Percentiles rank a stretch among this genome's conserved stretches.
Evolutionary conservation across 2,797 vertebrate species (phyloP).

Genomic region (Chelon auratus): DNA sequence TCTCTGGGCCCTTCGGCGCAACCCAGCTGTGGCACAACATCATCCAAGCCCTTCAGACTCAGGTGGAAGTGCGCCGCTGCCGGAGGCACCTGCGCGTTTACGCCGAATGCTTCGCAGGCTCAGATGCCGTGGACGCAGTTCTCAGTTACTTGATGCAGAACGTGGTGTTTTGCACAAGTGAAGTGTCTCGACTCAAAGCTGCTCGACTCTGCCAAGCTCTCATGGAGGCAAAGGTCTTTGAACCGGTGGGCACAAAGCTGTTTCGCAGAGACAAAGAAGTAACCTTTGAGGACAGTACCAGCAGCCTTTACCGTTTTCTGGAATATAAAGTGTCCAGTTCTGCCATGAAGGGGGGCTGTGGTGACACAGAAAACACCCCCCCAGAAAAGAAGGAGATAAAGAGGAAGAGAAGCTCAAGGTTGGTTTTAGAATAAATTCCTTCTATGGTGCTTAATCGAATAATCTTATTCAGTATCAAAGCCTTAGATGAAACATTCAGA

Average conservation of each 20-base stretch:
- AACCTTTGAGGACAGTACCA: slow-evolving; percentile 87
- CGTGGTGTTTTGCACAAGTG: slow-evolving; percentile 85
- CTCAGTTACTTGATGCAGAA: slow-evolving; percentile 92
- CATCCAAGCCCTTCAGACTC: slow-evolving; percentile 85
- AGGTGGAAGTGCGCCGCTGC: slow-evolving; percentile 87
- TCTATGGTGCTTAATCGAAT: background rate
- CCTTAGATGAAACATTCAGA: background rate
- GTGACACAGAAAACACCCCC: slow-evolving; percentile 68
- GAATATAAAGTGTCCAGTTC: slow-evolving; percentile 67
- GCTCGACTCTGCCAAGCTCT: slow-evolving; percentile 89
- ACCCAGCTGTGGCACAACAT: slow-evolving; percentile 90
- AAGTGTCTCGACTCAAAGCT: slow-evolving; percentile 88
- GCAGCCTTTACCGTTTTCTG: slow-evolving; percentile 88
- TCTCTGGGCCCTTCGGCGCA: slow-evolving; percentile 86
- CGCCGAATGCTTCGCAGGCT: slow-evolving; percentile 86
- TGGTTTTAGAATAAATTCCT: slow-evolving; percentile 15
- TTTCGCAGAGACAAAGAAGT: slow-evolving; percentile 86
- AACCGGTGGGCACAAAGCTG: slow-evolving; percentile 86
- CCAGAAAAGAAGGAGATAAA: slow-evolving; percentile 64
- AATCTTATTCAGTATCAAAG: background rate
- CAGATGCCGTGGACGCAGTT: slow-evolving; percentile 88
- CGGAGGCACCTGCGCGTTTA: slow-evolving; percentile 84
- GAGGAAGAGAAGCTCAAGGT: slow-evolving; percentile 81
- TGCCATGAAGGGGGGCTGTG: slow-evolving; percentile 27
- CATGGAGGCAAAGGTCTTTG: slow-evolving; percentile 91